Evolutionary conservation across 2,888 invertebrate species (phyloP).

Genomic region (Drepanosiphum platanoidis): DNA sequence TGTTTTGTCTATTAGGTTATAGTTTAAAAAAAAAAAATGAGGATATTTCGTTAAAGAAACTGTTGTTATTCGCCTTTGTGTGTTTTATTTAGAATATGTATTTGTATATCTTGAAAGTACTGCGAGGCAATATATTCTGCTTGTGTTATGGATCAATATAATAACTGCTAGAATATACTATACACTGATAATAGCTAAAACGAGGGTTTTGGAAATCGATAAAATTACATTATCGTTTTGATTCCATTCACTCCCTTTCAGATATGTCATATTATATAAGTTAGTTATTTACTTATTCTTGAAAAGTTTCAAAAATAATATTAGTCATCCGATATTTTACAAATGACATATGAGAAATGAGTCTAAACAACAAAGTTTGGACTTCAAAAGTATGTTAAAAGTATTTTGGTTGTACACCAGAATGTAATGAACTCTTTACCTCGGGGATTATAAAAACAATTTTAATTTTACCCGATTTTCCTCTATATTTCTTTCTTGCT

Average conservation of each 20-base stretch:
- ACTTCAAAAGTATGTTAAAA: not conserved
- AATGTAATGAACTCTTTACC: slow-evolving; percentile 10
- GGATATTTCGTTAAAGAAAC: not conserved
- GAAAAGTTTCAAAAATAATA: slow-evolving; percentile 33
- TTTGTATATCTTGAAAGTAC: not conserved
- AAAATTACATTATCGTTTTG: not conserved
- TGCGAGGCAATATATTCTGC: not conserved
- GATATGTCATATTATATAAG: not conserved
- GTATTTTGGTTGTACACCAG: not conserved
- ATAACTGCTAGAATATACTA: not conserved
- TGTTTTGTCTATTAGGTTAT: not conserved
- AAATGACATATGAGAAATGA: slow-evolving; percentile 32
- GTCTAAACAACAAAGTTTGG: slow-evolving; percentile 21
- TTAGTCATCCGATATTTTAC: slow-evolving; percentile 5
- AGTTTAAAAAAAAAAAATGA: not conserved
- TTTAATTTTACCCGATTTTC: slow-evolving; percentile 35
- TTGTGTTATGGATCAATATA: not conserved
- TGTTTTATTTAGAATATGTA: not conserved
- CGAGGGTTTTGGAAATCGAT: slow-evolving; percentile 33
- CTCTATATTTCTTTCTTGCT: not conserved
- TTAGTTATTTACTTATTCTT: slow-evolving; percentile 1
- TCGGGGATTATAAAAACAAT: slow-evolving; percentile 26
- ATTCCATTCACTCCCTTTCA: not conserved
- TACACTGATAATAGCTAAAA: not conserved
- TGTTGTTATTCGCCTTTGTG: not conserved